Base-by-base conservation (phyloP, 2,797 vertebrate genomes). In the Chiropotes sagulatus region DNA sequence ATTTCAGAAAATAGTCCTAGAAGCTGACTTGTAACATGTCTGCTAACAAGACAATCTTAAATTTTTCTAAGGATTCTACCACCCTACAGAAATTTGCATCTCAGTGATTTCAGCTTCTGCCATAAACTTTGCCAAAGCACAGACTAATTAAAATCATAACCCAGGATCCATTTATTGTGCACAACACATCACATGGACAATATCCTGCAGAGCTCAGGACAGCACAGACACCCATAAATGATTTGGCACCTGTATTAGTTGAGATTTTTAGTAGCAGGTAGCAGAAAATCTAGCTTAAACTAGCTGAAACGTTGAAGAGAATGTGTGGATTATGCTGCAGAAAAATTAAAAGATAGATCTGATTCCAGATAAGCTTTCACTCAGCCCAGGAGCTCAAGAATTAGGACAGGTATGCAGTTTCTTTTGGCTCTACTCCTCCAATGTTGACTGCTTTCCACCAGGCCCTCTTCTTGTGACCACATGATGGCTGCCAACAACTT, bases 131-230 rank as follows among this genome's bases (percentile, higher is more conserved):
- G 98, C 93, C 94, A 99, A 97, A 80, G 99, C 99, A 86, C 99
- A 99, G 0, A 99, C 98, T 97, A 99, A 99, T 28, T 99, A 99
- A 97, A 99, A 98, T 96, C 99, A 99, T 88, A 99, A 97, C 83
- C 99, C 99, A 89, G 99, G 98, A 98, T 99, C 99, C 99, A 99
- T 99, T 98, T 99, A 99, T 98, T 99, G 99, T 98, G 99, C 99
- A 99, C 99, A 98, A 99, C 99, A 93, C 99, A 99, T 92, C 99
- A 99, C 97, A 99, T 99, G 99, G 98, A 1, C 99, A 99, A 98
- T 99, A 99, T 88, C 99, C 99, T 72, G 99, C 99, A 97, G 99
- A 98, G 98, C 99, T 99, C 96, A 99, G 99, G 58, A 99, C 98
- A 97, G 99, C 99, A 98, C 99, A 99, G 98, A 99, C 99, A 87